Percentiles rank a stretch among this genome's conserved stretches.
Conservation (phyloP, 2,797 vertebrate genomes). For the Xenopus petersii region DNA sequence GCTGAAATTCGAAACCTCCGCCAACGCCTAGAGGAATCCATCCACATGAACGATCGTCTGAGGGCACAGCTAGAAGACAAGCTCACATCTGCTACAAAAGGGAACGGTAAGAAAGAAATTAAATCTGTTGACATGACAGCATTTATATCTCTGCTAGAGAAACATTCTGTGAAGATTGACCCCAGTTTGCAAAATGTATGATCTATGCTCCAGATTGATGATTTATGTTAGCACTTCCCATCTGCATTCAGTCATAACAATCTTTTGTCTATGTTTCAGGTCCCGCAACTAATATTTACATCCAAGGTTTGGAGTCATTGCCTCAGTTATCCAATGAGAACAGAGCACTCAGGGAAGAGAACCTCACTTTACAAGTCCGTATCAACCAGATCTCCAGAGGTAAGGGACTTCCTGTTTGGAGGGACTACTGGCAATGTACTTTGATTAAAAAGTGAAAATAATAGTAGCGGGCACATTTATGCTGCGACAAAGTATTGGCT, state of each 20-base stretch:
- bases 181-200: no score
- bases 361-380: conserved; percentile 67
- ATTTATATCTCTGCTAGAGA: no score
- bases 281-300: conserved; percentile 71
- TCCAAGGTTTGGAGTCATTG: conserved; percentile 72
- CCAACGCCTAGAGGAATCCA: conserved; percentile 85
- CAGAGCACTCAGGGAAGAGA: conserved; percentile 76
- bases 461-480: no score
- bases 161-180: no score
- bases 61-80: conserved; percentile 78
- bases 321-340: conserved; percentile 74
- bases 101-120: conserved; percentile 60
- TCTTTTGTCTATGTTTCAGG: conserved; percentile 54
- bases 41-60: conserved; percentile 84
- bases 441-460: no score
- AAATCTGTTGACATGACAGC: no score
- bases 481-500: no score
- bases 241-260: no score
- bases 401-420: conserved; percentile 45
- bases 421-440: no score
- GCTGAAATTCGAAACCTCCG: conserved; percentile 80
- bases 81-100: conserved; percentile 60
- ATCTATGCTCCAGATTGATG: no score
- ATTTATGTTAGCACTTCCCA: no score
- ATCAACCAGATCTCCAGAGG: conserved; percentile 70